phyloP scores from a whole-genome alignment of 2,888 invertebrate genomes.

The Choristoneura rosaceana region DNA sequence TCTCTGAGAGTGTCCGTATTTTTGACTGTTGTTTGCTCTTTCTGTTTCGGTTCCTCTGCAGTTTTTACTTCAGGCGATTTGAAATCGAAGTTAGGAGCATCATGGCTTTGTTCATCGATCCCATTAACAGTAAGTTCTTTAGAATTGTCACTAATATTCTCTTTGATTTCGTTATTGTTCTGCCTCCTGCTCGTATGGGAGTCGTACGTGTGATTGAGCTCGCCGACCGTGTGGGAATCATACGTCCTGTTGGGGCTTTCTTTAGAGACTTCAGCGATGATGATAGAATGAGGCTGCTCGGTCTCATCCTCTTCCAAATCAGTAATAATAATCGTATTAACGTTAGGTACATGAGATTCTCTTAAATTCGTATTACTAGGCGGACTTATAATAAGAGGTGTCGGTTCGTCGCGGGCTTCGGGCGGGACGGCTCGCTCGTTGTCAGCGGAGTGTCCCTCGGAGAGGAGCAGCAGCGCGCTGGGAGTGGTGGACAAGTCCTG shows the following conservation, averaged over 20 bases:
- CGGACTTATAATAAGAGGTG: constrained; percentile 56
- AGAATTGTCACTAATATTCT: constrained; percentile 39
- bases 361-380: constrained; percentile 61
- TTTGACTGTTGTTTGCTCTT: constrained; percentile 19
- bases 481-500: constrained; percentile 73
- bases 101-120: constrained; percentile 36
- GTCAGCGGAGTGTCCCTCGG: constrained; percentile 59
- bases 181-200: constrained; percentile 52
- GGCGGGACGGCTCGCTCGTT: constrained; percentile 53
- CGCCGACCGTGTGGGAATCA: constrained; percentile 57
- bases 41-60: constrained; percentile 4
- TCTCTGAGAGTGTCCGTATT: constrained; percentile 21
- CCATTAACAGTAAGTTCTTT: constrained; percentile 46
- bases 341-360: constrained; percentile 70
- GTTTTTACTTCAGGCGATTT: constrained; percentile 18
- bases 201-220: constrained; percentile 60
- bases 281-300: constrained; percentile 80
- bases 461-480: constrained; percentile 64
- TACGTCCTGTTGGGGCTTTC: constrained; percentile 60
- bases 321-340: constrained; percentile 59
- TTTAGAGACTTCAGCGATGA: constrained; percentile 72
- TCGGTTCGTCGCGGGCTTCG: constrained; percentile 49
- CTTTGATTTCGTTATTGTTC: constrained; percentile 41
- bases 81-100: constrained; percentile 34
- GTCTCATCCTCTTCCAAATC: constrained; percentile 75